Percentiles rank a stretch among this genome's conserved stretches.
phyloP scores from a whole-genome alignment of 2,888 invertebrate species.

The Lingula anatina region DNA sequence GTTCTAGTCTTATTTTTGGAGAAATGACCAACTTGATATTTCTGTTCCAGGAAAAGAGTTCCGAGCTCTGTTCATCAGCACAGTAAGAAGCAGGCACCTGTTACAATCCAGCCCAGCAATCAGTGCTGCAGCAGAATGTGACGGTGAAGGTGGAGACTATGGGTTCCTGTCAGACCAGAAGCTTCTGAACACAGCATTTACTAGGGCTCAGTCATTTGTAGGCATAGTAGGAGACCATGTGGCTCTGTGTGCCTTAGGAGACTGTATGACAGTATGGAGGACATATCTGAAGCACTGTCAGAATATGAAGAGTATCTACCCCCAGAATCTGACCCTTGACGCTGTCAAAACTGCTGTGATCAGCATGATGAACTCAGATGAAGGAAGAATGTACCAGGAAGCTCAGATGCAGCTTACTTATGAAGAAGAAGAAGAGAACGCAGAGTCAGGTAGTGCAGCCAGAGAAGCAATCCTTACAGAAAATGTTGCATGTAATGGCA shows the following conservation, averaged over 20 bases:
- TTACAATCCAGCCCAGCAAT: too few relatives aligned
- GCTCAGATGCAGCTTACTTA: background rate
- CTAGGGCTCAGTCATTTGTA: constrained; percentile 42
- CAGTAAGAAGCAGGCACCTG: constrained; percentile 35
- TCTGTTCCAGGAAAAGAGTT: constrained; percentile 41
- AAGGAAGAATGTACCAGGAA: background rate
- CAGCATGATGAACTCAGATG: constrained; percentile 7
- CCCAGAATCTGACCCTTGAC: constrained; percentile 25
- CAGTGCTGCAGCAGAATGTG: constrained; percentile 20
- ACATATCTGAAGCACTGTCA: constrained; percentile 39
- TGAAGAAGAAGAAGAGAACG: background rate
- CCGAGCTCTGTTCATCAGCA: constrained; percentile 40
- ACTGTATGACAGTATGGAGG: constrained; percentile 36
- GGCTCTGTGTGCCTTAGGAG: constrained; percentile 40
- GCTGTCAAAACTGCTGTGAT: constrained; percentile 28
- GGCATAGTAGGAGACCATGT: constrained; percentile 43
- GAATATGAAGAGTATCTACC: constrained; percentile 37
- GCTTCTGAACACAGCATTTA: constrained; percentile 46
- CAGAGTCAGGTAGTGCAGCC: background rate
- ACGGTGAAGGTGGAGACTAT: constrained; percentile 31
- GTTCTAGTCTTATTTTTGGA: too few relatives aligned
- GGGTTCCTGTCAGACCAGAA: constrained; percentile 45
- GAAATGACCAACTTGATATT: too few relatives aligned
- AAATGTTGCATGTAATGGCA: background rate
- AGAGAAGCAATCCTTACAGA: constrained; percentile 4